Conservation (phyloP, 2,797 vertebrate species). For the Coregonus sp. region DNA sequence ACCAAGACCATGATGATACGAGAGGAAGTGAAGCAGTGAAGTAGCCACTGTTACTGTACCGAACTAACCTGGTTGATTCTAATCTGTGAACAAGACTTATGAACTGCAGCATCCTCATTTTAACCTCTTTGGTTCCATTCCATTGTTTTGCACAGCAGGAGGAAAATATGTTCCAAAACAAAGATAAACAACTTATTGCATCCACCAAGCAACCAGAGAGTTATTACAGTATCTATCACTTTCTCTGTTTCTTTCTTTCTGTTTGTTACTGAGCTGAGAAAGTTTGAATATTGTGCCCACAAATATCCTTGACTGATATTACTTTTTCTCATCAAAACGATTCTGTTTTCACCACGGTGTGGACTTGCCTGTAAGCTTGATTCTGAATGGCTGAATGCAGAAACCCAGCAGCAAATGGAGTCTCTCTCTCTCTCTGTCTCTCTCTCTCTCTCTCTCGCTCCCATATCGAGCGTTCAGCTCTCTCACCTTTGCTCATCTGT, state of each 20-base stretch:
- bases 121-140: not conserved
- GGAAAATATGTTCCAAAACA: not conserved
- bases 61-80: too few species aligned
- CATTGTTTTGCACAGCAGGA: not conserved
- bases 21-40: not conserved
- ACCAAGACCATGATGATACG: not conserved
- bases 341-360: not conserved
- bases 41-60: not conserved
- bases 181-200: not conserved
- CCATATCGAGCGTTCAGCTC: too few species aligned
- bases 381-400: too few species aligned
- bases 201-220: constrained; percentile 2
- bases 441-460: too few species aligned
- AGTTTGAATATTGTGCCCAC: not conserved
- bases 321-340: not conserved
- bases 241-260: not conserved
- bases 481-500: too few species aligned
- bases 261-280: not conserved
- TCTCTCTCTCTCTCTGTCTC: not conserved
- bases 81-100: not conserved
- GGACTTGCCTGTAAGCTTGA: not conserved
- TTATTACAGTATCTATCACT: not conserved
- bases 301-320: not conserved
- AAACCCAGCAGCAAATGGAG: not conserved
- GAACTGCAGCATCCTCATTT: not conserved